phyloP scores from a whole-genome alignment of 2,113 vertebrate genomes.

The Heterocephalus glaber region DNA sequence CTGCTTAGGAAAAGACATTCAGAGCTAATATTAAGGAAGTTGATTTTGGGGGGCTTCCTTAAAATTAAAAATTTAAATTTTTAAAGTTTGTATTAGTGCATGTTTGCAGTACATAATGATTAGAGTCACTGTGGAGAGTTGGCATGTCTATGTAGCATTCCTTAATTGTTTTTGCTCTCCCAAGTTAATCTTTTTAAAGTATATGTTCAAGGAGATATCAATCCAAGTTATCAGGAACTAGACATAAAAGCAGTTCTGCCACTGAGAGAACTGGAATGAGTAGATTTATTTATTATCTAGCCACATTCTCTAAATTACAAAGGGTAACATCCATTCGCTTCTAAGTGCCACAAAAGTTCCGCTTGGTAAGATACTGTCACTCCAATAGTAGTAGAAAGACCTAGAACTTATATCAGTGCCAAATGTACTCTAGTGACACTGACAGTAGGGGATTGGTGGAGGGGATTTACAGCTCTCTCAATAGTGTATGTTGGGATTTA shows the following conservation, averaged over 20 bases:
- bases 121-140: background rate
- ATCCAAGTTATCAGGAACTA: background rate
- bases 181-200: background rate
- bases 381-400: background rate
- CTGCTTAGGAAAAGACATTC: background rate
- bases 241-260: background rate
- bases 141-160: background rate
- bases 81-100: background rate
- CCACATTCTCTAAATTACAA: background rate
- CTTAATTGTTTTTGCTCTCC: background rate
- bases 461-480: background rate
- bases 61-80: background rate
- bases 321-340: background rate
- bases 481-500: background rate
- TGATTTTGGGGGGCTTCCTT: background rate
- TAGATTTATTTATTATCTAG: background rate
- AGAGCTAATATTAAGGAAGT: background rate
- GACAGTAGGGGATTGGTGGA: no score
- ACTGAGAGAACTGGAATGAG: background rate
- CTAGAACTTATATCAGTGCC: background rate
- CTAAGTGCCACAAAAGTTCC: background rate
- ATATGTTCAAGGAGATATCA: background rate
- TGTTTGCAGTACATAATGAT: background rate
- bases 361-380: background rate
- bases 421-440: background rate